Evolutionary conservation across 2,113 vertebrate species (phyloP).

Genomic region (Eleginops maclovinus): DNA sequence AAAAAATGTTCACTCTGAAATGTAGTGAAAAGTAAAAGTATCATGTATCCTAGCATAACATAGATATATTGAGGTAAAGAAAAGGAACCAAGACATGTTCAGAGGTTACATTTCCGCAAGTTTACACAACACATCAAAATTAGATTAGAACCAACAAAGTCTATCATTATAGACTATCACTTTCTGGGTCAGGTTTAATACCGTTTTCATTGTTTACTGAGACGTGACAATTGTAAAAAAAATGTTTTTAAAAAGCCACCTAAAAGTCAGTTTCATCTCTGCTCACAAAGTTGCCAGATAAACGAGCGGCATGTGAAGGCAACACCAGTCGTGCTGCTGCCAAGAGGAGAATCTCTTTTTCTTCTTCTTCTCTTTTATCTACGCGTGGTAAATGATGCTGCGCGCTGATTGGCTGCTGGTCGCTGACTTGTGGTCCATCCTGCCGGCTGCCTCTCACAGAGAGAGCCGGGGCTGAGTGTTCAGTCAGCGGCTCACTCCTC

Average conservation of each 20-base stretch:
- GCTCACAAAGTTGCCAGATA: neutral
- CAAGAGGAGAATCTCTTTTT: slow-evolving; percentile 42
- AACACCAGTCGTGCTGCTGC: neutral
- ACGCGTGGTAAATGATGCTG: slow-evolving; percentile 66
- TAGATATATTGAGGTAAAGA: neutral
- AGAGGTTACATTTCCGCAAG: too few relatives aligned
- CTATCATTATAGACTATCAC: too few relatives aligned
- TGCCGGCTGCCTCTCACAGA: slow-evolving; percentile 50
- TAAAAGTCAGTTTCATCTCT: neutral
- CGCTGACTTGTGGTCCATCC: slow-evolving; percentile 68
- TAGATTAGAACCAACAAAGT: neutral
- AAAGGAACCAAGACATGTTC: neutral
- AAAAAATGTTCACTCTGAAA: neutral
- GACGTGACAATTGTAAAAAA: neutral
- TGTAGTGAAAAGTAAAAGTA: neutral
- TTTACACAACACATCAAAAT: neutral
- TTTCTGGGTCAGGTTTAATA: neutral
- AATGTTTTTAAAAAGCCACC: neutral
- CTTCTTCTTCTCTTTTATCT: slow-evolving; percentile 53
- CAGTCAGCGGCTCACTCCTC: slow-evolving; percentile 65
- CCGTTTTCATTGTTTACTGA: neutral
- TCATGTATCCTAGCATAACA: neutral
- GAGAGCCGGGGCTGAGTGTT: slow-evolving; percentile 54
- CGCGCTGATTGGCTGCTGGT: slow-evolving; percentile 76
- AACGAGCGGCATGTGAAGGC: slow-evolving; percentile 53